Base-by-base conservation (phyloP, 2,888 invertebrate genomes). In the Lagria hirta region DNA sequence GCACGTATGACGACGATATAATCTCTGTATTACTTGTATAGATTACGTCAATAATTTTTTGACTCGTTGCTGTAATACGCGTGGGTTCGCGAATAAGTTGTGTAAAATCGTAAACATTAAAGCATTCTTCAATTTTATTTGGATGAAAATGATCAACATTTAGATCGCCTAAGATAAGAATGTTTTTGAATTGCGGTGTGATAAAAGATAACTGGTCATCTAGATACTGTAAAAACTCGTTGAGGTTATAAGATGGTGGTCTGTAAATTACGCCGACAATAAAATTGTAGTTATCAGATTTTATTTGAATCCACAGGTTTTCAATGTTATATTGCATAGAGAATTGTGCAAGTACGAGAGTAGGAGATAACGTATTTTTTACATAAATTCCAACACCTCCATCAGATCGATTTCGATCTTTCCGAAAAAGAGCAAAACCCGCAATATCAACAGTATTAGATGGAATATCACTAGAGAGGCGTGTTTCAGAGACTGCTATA, bases 311-410 rank as follows among this genome's bases (percentile, higher is more conserved):
- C n/a, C n/a, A n/a, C n/a, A n/a, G 7, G 7, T 18, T 18, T 5
- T 18, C 20, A 18, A 18, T 18, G 20, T 18, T 27, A 13, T 8
- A 26, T 5, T 13, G n/a, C n/a, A n/a, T n/a, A n/a, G n/a, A n/a
- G n/a, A n/a, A n/a, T n/a, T n/a, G n/a, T n/a, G n/a, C n/a, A n/a
- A n/a, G n/a, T n/a, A n/a, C n/a, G n/a, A n/a, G n/a, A n/a, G n/a
- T n/a, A n/a, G n/a, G n/a, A n/a, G n/a, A n/a, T n/a, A n/a, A n/a
- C 13, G 14, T 27, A 27, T 27, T 27, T 27, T 24, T 24, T 7
- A 27, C 2, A 27, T 27, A 27, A 10, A 27, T 13, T 3, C 14
- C 27, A 6, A 27, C 27, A 3, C 27, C 13, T 7, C 27, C 27
- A 7, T 15, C 27, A 2, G 11, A 13, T 6, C 27, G 13, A 27